A percentile compares a stretch with the other conserved stretches of the same genome.
These are phyloP conservation scores for Prolemur simus DNA, from an alignment of 2,113 vertebrate species.

Conservation along the genomic window DNA sequence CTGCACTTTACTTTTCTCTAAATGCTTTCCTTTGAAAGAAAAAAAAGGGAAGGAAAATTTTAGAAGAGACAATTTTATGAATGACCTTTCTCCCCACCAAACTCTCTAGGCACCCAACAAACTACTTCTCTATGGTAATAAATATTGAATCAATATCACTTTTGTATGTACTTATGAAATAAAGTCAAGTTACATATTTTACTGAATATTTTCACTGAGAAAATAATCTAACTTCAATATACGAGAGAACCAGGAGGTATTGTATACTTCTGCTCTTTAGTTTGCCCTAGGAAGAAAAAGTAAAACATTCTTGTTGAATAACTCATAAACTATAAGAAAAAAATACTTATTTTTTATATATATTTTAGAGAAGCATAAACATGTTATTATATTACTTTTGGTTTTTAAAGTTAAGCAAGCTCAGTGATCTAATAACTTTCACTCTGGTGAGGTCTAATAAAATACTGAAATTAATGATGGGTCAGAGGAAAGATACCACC, in stretches of 20 bases:
- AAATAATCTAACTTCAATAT: background rate
- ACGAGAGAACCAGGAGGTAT: background rate
- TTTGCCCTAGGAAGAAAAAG: background rate
- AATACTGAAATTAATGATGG: background rate
- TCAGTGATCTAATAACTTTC: background rate
- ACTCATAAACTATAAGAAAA: background rate
- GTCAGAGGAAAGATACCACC: background rate
- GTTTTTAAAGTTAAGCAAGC: background rate
- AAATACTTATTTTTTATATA: background rate
- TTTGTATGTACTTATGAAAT: constrained; percentile 5
- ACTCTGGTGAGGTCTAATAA: background rate
- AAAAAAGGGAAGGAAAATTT: background rate
- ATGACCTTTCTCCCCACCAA: background rate
- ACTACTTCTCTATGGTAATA: background rate
- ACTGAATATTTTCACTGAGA: background rate
- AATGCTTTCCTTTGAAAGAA: constrained; percentile 29
- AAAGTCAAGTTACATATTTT: background rate
- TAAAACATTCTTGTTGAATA: background rate
- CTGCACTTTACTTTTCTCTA: background rate
- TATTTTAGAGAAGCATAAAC: background rate
- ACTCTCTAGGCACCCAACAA: background rate
- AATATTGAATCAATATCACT: background rate
- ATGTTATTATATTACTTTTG: background rate
- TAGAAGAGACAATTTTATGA: constrained; percentile 45
- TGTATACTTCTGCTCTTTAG: background rate